Conservation (phyloP, 2,797 vertebrate genomes). For the Silurus aristotelis region DNA sequence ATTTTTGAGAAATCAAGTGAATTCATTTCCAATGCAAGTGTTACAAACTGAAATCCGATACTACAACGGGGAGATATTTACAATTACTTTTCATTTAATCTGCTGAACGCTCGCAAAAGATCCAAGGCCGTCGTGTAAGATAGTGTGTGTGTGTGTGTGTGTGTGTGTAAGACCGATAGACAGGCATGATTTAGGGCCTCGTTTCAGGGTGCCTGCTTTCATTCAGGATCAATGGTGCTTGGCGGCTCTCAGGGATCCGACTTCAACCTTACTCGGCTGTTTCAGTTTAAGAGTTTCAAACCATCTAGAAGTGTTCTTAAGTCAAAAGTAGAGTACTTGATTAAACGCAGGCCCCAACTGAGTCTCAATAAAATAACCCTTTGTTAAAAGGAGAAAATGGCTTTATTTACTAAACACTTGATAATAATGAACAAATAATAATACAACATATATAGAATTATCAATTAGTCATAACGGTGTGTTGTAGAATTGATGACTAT, state of each 20-base stretch:
- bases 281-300: neutral
- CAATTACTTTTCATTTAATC: neutral
- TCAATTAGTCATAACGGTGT: too few species aligned
- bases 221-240: conserved; percentile 63
- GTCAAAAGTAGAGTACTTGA: neutral
- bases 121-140: neutral
- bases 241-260: conserved; percentile 50
- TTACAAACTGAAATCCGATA: neutral
- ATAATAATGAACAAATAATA: too few species aligned
- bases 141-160: too few species aligned
- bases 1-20: neutral
- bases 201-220: conserved; percentile 66
- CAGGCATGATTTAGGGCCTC: conserved; percentile 53
- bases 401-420: too few species aligned
- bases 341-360: neutral
- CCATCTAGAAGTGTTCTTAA: neutral
- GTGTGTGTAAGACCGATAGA: neutral
- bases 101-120: neutral
- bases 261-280: conserved; percentile 14
- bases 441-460: too few species aligned
- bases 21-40: neutral
- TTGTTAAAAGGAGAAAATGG: too few species aligned
- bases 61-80: neutral
- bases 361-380: neutral
- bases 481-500: too few species aligned